These are phyloP conservation scores for Fragum sueziense DNA, from an alignment of 2,888 invertebrate species.

Conservation along the genomic window DNA sequence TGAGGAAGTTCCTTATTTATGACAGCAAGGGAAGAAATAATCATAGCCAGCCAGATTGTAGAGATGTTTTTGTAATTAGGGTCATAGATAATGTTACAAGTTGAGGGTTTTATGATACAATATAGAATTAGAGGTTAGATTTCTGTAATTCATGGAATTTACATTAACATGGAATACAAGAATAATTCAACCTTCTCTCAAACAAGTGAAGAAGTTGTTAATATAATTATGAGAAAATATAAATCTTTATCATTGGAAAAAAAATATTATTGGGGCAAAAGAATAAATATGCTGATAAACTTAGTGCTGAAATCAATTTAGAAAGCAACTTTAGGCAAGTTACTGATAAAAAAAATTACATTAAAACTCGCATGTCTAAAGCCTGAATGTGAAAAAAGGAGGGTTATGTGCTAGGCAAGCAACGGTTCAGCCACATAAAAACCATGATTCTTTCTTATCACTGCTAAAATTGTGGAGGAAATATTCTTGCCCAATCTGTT, in stretches of 20 bases:
- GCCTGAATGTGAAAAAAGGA: too few species aligned
- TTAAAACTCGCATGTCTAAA: too few species aligned
- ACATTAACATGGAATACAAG: neutral
- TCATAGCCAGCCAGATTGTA: conserved; percentile 3
- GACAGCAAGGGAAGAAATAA: neutral
- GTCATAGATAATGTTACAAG: conserved; percentile 13
- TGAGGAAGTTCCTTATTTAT: conserved; percentile 6
- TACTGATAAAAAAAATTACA: too few species aligned
- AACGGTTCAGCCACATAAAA: too few species aligned
- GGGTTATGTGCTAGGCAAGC: too few species aligned
- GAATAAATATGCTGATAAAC: too few species aligned
- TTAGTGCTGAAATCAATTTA: too few species aligned
- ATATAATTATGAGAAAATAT: neutral
- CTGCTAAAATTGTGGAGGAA: too few species aligned
- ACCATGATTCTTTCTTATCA: too few species aligned
- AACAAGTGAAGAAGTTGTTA: neutral
- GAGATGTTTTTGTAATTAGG: conserved; percentile 17
- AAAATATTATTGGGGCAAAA: neutral
- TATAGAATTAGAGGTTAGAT: conserved; percentile 2
- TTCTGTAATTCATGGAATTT: conserved; percentile 5
- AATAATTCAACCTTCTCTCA: neutral
- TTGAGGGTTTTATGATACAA: conserved; percentile 7
- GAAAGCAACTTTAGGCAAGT: too few species aligned
- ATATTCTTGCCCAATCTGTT: too few species aligned
- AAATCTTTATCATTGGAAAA: neutral